Base-by-base conservation (phyloP, 2,888 invertebrate species). In the Onchidella celtica region DNA sequence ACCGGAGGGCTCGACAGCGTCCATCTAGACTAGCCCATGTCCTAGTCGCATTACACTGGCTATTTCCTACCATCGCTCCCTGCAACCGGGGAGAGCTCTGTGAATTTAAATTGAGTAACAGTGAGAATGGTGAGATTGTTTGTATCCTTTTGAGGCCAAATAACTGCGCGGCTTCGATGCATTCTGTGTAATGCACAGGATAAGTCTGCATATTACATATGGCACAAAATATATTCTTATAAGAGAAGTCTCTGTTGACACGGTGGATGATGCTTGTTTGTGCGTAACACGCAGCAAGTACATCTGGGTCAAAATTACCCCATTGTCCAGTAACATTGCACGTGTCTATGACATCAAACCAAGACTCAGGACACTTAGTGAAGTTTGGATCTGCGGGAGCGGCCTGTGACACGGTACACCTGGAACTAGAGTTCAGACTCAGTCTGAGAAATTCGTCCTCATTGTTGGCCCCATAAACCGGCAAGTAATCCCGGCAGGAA, bases 211-310 rank as follows among this genome's bases (percentile, higher is more conserved):
- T 34, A 34, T 74, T 74, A 34, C 74, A 74, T 11, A 74, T 34
- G 59, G 74, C 74, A 36, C 74, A 74, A 32, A 74, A 74, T 1
- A 74, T 32, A n/a, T 74, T 74, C 11, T 32, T 57, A 32, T 24
- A 59, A 27, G 2, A 17, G 3, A n/a, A 2, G 24, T 61, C n/a
- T 14, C 11, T 1, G 55, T 27, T 24, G n/a, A n/a, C 36, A 29
- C 24, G 29, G n/a, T 57, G 24, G 3, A 34, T 29, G 21, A 66
- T 29, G 2, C 11, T 6, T 14, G 14, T 17, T 11, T 27, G 34
- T 14, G 3, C 17, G 32, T 14, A 11, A 32, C 74, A 74, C 14
- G 61, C 32, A 11, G 32, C 27, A 9, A 59, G 61, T 3, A 74
- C 36, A 57, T 57, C 74, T 4, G 29, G 32, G 59, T 74, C 74